phyloP scores from a whole-genome alignment of 2,797 vertebrate genomes.

The Bufotes viridis region DNA sequence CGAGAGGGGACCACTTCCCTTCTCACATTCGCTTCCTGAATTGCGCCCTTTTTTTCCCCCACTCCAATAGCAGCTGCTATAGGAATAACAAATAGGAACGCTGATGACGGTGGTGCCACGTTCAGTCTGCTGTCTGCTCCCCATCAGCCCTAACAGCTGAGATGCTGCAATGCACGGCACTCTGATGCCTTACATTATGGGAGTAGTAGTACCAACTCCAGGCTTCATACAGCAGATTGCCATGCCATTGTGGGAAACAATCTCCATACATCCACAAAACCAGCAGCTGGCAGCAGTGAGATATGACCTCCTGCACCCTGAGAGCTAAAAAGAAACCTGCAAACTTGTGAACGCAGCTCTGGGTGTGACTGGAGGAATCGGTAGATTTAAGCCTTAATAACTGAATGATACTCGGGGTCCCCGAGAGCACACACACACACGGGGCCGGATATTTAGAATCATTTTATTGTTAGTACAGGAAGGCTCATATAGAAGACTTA shows the following conservation, averaged over 20 bases:
- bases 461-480: constrained; percentile 75
- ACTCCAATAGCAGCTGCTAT: too few relatives aligned
- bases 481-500: constrained; percentile 81
- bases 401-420: background rate
- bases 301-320: background rate
- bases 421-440: background rate
- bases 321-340: background rate
- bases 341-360: background rate
- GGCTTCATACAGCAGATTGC: background rate
- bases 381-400: background rate
- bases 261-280: background rate
- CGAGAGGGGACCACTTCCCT: too few relatives aligned
- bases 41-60: too few relatives aligned
- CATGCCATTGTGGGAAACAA: background rate
- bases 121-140: too few relatives aligned
- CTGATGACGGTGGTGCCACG: too few relatives aligned
- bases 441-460: constrained; percentile 40
- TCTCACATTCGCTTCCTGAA: too few relatives aligned
- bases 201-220: background rate
- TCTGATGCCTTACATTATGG: too few relatives aligned
- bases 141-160: too few relatives aligned
- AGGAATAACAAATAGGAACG: too few relatives aligned
- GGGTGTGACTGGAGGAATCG: background rate
- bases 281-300: background rate
- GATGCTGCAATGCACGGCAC: too few relatives aligned